Evolutionary conservation across 64 coral and sea anemone genomes (phyloP), one percentile per base, ranked within the genome.

Genomic region (Exaiptasia diaphana): DNA sequence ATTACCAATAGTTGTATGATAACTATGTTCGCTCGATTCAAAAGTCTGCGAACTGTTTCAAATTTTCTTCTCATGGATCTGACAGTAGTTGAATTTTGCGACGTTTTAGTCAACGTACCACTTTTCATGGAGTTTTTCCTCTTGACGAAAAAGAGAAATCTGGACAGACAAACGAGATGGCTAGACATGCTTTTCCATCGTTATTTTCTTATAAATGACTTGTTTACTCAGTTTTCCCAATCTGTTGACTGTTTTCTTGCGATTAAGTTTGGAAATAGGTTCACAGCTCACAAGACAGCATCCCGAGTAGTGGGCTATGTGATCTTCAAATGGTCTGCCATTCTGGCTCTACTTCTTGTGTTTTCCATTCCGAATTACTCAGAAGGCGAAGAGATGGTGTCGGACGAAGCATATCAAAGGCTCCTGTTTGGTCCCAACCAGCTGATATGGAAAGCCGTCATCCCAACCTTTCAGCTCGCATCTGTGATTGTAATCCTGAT

Each of bases 401-500:
- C n/a, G 39, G 69, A 73, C 28, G 69, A 73, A 49, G 69, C 27
- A 8, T 73, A 73, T 22, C 69, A 73, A 40, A 35, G 69, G 4
- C 38, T 73, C 6, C 69, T 73, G 4, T 73, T 73, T 73, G 69
- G 69, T 22, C 69, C 69, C 18, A 73, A 49, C 38, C 69, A 73
- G 38, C 4, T 73, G 0, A 73, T 73, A 35, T 73, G 69, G 69
- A 73, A 73, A 12, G 38, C 45, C 28, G 69, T 73, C 1, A 73
- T 48, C 15, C 69, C 69, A 17, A 30, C 30, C 20, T 45, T 23
- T 12, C 69, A 45, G 20, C 3, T 10, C 18, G 9, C 38, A 14
- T 12, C 6, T 9, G 44, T 49, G 8, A 25, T 48, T 2, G 6
- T 15, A 11, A 73, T 73, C 11, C 41, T 73, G 30, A 3, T 46